These are phyloP conservation scores for Drosophila kepulauana DNA, from an alignment of 1,140 invertebrate genomes.

Conservation along the genomic window DNA sequence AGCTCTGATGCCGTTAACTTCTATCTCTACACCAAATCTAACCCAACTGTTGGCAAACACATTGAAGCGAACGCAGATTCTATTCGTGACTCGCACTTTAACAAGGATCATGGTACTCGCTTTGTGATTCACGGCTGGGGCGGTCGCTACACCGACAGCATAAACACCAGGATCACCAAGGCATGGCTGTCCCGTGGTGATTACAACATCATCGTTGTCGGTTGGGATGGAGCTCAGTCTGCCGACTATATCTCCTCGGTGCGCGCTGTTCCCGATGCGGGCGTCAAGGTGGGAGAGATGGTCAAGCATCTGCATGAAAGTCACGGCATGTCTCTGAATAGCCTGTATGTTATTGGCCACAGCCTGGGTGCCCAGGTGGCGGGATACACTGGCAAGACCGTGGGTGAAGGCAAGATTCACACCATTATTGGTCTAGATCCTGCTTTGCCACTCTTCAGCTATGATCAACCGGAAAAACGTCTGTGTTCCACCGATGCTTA, in stretches of 20 bases:
- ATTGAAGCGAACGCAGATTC: conserved; percentile 13
- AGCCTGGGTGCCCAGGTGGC: conserved; percentile 89
- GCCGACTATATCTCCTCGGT: conserved; percentile 84
- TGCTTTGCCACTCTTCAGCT: conserved; percentile 85
- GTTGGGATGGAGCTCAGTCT: conserved; percentile 85
- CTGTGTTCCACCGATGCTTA: conserved; percentile 88
- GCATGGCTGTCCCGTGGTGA: conserved; percentile 84
- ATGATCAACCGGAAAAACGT: conserved; percentile 84
- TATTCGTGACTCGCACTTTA: conserved; percentile 45
- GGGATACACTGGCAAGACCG: conserved; percentile 86
- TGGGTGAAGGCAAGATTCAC: conserved; percentile 53
- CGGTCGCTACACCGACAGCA: conserved; percentile 18
- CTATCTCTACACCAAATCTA: conserved; percentile 54
- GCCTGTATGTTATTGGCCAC: conserved; percentile 88
- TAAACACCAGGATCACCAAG: conserved; percentile 54
- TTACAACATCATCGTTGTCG: conserved; percentile 86
- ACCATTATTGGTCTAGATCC: conserved; percentile 86
- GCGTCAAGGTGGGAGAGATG: conserved; percentile 85
- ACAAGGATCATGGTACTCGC: conserved; percentile 38
- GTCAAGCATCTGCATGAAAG: conserved; percentile 84
- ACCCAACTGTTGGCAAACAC: conserved; percentile 28
- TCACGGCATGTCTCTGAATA: conserved; percentile 85
- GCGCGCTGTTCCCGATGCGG: conserved; percentile 85
- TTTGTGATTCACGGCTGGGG: conserved; percentile 63
- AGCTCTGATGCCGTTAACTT: conserved; percentile 54